Conservation (phyloP, 2,113 vertebrate genomes). For the Myotis davidii region DNA sequence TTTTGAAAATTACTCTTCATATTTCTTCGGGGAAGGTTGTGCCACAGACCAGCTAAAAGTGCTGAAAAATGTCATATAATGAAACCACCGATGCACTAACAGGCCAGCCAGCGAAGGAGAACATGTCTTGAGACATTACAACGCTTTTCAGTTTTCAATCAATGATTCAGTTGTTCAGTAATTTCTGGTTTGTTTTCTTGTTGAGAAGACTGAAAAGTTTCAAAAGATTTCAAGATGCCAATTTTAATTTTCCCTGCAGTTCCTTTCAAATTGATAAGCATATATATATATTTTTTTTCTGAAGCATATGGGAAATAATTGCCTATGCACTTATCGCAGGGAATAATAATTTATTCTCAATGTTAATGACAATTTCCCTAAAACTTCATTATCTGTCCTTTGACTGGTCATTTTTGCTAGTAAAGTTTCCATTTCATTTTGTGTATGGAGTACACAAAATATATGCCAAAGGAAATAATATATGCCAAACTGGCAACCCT, state of each 20-base stretch:
- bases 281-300: not conserved
- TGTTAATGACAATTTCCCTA: not conserved
- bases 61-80: constrained; percentile 65
- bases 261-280: constrained; percentile 14
- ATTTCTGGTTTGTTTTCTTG: constrained; percentile 46
- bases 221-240: constrained; percentile 27
- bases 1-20: constrained; percentile 82
- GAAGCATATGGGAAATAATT: constrained; percentile 42
- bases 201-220: constrained; percentile 51
- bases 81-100: constrained; percentile 55
- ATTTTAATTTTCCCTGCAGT: constrained; percentile 43
- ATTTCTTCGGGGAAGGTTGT: constrained; percentile 68
- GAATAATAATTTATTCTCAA: not conserved
- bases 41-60: constrained; percentile 66
- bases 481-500: too few relatives aligned
- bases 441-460: not conserved
- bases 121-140: constrained; percentile 54
- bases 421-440: constrained; percentile 26
- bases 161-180: not conserved
- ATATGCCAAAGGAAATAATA: not conserved
- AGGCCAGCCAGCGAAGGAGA: constrained; percentile 38
- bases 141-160: constrained; percentile 26
- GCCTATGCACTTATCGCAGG: not conserved
- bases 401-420: not conserved
- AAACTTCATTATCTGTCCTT: not conserved